Evolutionary conservation across 2,797 vertebrate species (phyloP), one percentile per base, ranked within the genome.

Genomic region (Valencia hispanica): DNA sequence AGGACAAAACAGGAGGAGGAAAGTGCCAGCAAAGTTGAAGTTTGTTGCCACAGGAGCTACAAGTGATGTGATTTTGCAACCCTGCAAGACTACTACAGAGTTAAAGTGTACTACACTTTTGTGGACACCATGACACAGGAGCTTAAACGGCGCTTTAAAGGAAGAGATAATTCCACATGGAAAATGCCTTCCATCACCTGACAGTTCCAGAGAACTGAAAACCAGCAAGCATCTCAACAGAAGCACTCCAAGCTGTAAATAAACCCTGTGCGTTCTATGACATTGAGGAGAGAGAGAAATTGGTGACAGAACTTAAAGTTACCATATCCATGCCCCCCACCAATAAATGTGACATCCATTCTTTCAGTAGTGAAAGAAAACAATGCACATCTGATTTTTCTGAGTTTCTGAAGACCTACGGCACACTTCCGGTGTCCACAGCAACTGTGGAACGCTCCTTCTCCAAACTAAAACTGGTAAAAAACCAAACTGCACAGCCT

Each of bases 201-300:
- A 70, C 18, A 27, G 53, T 20, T 11, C 27, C 41, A 1, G 61
- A 73, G 11, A 73, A 73, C 22, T 68, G 55, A 32, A 68, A 77
- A 77, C 55, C 86, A 74, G n/a, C n/a, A n/a, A n/a, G n/a, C n/a
- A n/a, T n/a, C n/a, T n/a, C 43, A 53, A 73, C 8, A 69, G 55
- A 55, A 79, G 78, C 82, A 80, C 43, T 78, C 14, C 59, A 78
- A 72, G 47, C 68, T 79, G 53, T 69, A 10, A 83, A 86, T 65
- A 74, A 73, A 30, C 71, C 68, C 48, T 79, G 79, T 70, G 39
- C 79, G 8, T 39, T 77, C 32, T 76, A 73, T 7, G 69, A 77
- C 61, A 74, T 10, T 61, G 72, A 41, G 32, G 55, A 73, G 18
- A 11, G 68, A 59, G 72, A 51, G 34, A 66, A 51, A 20, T 12